Evolutionary conservation across 2,797 vertebrate species (phyloP), one percentile per base, ranked within the genome.

Genomic region (Chloroceryle amazona): DNA sequence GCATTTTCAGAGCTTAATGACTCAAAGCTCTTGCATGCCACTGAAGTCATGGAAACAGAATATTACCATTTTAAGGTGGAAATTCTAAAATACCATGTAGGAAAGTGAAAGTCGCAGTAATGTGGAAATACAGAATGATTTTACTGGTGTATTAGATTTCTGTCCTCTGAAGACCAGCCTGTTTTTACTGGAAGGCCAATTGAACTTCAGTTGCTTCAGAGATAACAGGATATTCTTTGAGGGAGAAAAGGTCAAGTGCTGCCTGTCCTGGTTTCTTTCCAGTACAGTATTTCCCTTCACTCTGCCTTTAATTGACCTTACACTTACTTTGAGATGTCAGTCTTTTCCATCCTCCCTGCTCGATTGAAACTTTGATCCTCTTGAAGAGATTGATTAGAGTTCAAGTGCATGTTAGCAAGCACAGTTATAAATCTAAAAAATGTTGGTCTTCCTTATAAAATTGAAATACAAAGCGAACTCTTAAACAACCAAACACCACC

Each of bases 251-350:
- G 84, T 93, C 93, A 85, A 19, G 57, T 85, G 51, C 54, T 86
- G 81, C 72, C 54, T 87, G 66, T 86, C 62, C 95, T 96, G 91
- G 65, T 95, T 96, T 96, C 76, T 96, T 87, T 96, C 91, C 46
- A 90, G 68, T 91, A 54, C 47, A 86, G 58, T 83, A 66, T 93
- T 94, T 93, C 42, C 26, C 72, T 81, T 46, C 13, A 44, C 13
- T 78, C 68, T 86, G 66, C 70, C 82, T 88, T 84, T 78, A 18
- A 20, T 19, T 96, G 87, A 96, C 79, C 91, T 79, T 88, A 20
- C 55, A 63, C 89, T 89, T 96, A 37, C 20, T 92, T 94, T 83
- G 58, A 79, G 74, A 72, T 72, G 68, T 83, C 91, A 93, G 23
- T 88, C 81, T 76, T 46, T 72, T 60, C 73, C 15, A 41, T 92